A percentile compares a stretch with the other conserved stretches of the same genome.
Conservation (phyloP, 2,113 vertebrate species). For the Laterallus jamaicensis region DNA sequence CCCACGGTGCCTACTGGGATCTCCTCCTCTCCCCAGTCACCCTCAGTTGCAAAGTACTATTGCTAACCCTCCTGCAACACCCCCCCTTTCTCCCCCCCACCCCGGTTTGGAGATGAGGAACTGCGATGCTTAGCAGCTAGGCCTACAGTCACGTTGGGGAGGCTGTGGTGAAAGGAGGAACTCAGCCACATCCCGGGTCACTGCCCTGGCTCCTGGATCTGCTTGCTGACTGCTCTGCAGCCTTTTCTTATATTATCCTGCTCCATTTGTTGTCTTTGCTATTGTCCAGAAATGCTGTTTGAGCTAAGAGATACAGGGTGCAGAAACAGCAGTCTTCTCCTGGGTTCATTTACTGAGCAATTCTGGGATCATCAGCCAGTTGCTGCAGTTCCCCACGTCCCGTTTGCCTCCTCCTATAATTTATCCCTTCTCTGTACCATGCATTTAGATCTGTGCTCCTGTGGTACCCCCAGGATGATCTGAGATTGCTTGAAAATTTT, state of each 20-base stretch:
- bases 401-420: not conserved
- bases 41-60: not conserved
- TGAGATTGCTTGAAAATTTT: not conserved
- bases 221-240: not conserved
- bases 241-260: not conserved
- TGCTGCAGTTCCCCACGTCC: not conserved
- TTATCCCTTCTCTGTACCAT: fast-evolving
- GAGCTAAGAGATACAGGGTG: not conserved
- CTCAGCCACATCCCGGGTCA: not conserved
- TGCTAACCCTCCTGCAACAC: not conserved
- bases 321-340: not conserved
- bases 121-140: not conserved
- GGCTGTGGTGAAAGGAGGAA: conserved; percentile 42
- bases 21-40: not conserved
- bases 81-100: not conserved
- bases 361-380: not conserved
- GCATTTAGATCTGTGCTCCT: not conserved
- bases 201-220: not conserved
- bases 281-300: no score
- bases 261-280: not conserved
- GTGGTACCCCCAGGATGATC: not conserved
- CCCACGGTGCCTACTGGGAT: not conserved
- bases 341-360: not conserved
- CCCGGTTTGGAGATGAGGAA: conserved; percentile 19
- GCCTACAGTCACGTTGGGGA: conserved; percentile 2